Conservation (phyloP, 2,113 vertebrate species). For the Eulacestoma nigropectus region DNA sequence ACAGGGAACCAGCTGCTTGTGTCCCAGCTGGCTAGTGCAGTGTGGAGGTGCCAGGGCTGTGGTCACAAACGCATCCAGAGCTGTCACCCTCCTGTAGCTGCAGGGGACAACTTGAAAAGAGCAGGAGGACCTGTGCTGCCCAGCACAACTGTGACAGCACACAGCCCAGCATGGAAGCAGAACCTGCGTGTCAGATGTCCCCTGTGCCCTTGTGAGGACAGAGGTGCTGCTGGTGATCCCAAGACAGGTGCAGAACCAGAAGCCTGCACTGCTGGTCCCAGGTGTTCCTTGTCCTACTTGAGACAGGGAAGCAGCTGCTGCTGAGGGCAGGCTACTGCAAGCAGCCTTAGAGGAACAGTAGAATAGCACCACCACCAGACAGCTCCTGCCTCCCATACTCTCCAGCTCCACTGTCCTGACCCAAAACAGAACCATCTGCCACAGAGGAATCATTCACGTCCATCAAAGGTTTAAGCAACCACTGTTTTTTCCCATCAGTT, state of each 20-base stretch:
- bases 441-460: neutral
- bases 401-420: neutral
- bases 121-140: neutral
- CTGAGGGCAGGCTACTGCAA: neutral
- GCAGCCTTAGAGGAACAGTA: neutral
- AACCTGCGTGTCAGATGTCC: fast-evolving
- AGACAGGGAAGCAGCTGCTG: neutral
- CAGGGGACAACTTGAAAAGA: neutral
- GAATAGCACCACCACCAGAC: neutral
- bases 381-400: fast-evolving
- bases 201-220: neutral
- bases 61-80: neutral
- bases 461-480: neutral
- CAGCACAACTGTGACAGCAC: fast-evolving
- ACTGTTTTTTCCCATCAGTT: neutral
- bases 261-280: neutral
- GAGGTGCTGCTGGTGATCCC: neutral
- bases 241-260: neutral
- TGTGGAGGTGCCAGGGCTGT: fast-evolving
- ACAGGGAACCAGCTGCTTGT: fast-evolving
- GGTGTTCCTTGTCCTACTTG: neutral
- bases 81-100: neutral
- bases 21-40: fast-evolving
- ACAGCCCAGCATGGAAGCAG: neutral
- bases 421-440: neutral